Percentiles rank a stretch among this genome's conserved stretches.
phyloP scores from a whole-genome alignment of 2,113 vertebrate species.

The Apteryx mantelli region DNA sequence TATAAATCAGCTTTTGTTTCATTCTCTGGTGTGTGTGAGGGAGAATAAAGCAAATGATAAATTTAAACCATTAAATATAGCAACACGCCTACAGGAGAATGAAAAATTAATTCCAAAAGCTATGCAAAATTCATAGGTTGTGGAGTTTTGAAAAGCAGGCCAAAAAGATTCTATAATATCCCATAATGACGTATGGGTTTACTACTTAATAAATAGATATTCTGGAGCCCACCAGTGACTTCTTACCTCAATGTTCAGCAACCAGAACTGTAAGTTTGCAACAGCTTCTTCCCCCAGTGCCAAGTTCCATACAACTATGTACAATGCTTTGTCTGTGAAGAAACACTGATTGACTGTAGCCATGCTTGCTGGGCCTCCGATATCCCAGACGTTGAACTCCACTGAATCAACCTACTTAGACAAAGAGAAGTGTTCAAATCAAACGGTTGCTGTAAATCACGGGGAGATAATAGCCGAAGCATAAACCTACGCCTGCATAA shows the following conservation, averaged over 20 bases:
- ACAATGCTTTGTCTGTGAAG: conserved; percentile 97
- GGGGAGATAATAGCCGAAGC: conserved; percentile 23
- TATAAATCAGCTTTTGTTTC: conserved; percentile 67
- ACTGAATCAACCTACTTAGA: conserved; percentile 88
- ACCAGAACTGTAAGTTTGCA: conserved; percentile 93
- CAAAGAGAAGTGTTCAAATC: conserved; percentile 70
- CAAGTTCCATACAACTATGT: conserved; percentile 97
- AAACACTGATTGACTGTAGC: conserved; percentile 98
- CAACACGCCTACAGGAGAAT: neutral
- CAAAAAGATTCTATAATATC: neutral
- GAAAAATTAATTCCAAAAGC: conserved; percentile 51
- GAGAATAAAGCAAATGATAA: conserved; percentile 60
- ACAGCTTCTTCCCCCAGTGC: conserved; percentile 96
- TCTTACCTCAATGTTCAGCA: conserved; percentile 96
- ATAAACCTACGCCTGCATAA: conserved; percentile 10
- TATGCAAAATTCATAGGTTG: conserved; percentile 48
- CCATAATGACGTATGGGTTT: neutral
- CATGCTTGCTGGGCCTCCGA: conserved; percentile 92
- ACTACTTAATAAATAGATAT: neutral
- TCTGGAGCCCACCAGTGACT: neutral
- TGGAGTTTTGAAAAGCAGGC: conserved; percentile 1
- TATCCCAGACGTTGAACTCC: conserved; percentile 94
- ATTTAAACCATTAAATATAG: conserved; percentile 61
- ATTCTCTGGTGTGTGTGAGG: neutral
- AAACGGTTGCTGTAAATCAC: conserved; percentile 16